Evolutionary conservation across 1,140 invertebrate species (phyloP).

Genomic region (Stegodyphus mimosarum): DNA sequence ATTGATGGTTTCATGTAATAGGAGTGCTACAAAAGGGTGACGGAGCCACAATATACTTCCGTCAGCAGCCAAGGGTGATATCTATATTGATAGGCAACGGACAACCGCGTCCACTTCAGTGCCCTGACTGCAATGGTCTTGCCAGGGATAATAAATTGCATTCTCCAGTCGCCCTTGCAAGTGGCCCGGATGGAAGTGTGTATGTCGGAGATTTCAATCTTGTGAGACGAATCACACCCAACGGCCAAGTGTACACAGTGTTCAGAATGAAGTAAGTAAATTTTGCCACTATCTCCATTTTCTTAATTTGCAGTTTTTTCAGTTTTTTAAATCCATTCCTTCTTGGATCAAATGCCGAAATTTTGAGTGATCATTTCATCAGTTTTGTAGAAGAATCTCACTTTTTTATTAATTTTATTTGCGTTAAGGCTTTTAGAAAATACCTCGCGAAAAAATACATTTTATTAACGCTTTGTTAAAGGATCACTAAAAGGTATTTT

Average conservation of each 20-base stretch:
- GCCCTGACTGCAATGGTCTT: constrained; percentile 82
- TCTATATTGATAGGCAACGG: constrained; percentile 94
- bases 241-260: constrained; percentile 79
- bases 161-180: constrained; percentile 90
- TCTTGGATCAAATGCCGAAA: too few relatives aligned
- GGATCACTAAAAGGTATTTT: too few relatives aligned
- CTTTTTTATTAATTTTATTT: too few relatives aligned
- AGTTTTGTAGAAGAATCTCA: too few relatives aligned
- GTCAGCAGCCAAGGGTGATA: constrained; percentile 91
- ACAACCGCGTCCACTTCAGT: constrained; percentile 84
- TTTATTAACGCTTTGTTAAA: too few relatives aligned
- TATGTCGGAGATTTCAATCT: constrained; percentile 97
- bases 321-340: too few relatives aligned
- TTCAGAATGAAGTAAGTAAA: constrained; percentile 85
- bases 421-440: too few relatives aligned
- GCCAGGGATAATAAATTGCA: constrained; percentile 85
- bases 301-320: too few relatives aligned
- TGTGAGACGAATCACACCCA: constrained; percentile 87
- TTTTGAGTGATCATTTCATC: too few relatives aligned
- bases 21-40: constrained; percentile 97
- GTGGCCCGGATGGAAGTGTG: constrained; percentile 91
- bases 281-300: too few relatives aligned
- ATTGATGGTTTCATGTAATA: constrained; percentile 68
- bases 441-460: too few relatives aligned
- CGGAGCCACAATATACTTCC: constrained; percentile 94